Base-by-base conservation (phyloP, 2,113 vertebrate species). In the Ellobius talpinus region DNA sequence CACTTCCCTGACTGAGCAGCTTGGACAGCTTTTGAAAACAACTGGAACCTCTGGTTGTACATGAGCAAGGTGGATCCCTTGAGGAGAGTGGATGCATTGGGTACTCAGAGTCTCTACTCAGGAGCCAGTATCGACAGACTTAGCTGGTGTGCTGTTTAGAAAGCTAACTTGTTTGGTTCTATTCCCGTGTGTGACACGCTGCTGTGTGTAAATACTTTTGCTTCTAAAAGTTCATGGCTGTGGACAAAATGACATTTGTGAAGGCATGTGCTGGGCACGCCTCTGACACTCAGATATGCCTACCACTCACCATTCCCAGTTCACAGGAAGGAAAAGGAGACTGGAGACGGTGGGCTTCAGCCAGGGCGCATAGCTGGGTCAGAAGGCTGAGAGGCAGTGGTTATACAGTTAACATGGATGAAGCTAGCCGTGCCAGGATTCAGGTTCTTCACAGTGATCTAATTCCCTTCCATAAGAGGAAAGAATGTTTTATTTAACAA, bases 401-500 rank as follows among this genome's bases (percentile, higher is more conserved):
- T 10, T 31, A 39, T 5, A 31, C 11, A 58, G 63, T 5, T 39
- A 24, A 65, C 78, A 47, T 26, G 23, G 33, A 61, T 23, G 52
- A 61, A 87, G 55, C 47, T 9, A 42, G 52, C 55, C 78, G 11
- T 68, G 81, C 39, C 68, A 47, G 81, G 76, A 26, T 73, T 7
- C 24, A 68, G 21, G 66, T 45, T 82, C 55, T 94, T 78, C 19
- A n/a, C 50, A 3, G 26, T 65, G 8, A 78, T 73, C 61, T 63
- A 55, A 93, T 45, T 55, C 50, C n/a, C 85, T 90, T 39, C 73
- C 24, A 14, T 21, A 72, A 91, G 68, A 87, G 81, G 95, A 90
- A 91, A 91, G 31, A 52, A 78, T 76, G 66, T 91, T 93, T 93
- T 93, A 68, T 82, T 96, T 76, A 87, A 95, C 68, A 87, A 95